A percentile compares a stretch with the other conserved stretches of the same genome.
Evolutionary conservation across 2,797 vertebrate species (phyloP).

Genomic region (Danio albolineatus): DNA sequence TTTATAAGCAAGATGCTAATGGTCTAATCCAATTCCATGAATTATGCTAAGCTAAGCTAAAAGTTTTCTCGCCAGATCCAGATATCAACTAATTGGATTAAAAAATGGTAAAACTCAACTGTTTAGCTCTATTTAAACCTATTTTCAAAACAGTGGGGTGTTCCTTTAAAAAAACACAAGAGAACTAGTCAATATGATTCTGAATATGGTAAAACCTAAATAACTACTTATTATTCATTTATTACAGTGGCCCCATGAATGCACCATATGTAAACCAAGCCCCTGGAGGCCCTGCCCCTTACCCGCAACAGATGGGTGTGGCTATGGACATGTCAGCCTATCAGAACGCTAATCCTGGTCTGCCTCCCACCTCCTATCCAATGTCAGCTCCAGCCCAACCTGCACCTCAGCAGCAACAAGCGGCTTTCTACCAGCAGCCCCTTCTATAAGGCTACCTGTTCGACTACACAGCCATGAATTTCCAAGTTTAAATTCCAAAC

Average conservation of each 20-base stretch:
- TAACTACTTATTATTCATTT: conserved; percentile 29
- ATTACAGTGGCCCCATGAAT: conserved; percentile 82
- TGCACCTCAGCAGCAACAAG: conserved; percentile 79
- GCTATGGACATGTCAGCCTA: conserved; percentile 87
- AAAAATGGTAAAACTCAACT: no score
- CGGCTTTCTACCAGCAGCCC: conserved; percentile 91
- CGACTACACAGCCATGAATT: conserved; percentile 29
- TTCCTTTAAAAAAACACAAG: no score
- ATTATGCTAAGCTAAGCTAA: no score
- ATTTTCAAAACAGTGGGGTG: no score
- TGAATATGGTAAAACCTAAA: neutral
- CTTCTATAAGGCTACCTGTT: conserved; percentile 82
- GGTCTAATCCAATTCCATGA: no score
- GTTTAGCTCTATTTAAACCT: no score
- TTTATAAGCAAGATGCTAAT: no score
- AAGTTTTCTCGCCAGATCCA: no score
- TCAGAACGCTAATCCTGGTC: conserved; percentile 77
- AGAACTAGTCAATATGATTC: neutral
- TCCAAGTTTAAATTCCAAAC: conserved; percentile 54
- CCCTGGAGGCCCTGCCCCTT: conserved; percentile 71
- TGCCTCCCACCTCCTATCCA: conserved; percentile 84
- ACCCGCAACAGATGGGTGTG: conserved; percentile 81
- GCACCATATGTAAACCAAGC: conserved; percentile 83
- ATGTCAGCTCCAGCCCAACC: conserved; percentile 79
- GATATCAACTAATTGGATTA: no score